A percentile compares a stretch with the other conserved stretches of the same genome.
Conservation (phyloP, 1,140 invertebrate genomes). For the Rhopalosiphum padi region DNA sequence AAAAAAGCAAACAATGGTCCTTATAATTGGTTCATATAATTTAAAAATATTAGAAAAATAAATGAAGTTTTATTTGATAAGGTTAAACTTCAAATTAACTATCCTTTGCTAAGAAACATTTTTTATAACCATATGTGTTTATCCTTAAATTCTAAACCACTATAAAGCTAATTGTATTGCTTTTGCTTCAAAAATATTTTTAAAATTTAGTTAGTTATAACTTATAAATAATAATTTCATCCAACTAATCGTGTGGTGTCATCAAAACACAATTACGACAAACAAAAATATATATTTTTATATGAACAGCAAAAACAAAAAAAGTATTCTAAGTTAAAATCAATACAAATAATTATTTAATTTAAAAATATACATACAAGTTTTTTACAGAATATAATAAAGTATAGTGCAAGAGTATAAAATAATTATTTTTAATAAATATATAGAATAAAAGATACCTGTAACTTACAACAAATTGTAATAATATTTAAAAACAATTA, state of each 20-base stretch:
- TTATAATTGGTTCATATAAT: background rate
- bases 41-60: background rate
- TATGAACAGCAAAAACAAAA: background rate
- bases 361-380: constrained; percentile 12
- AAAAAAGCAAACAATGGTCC: too few relatives aligned
- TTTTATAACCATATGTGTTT: too few relatives aligned
- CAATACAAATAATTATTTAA: background rate
- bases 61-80: background rate
- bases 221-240: background rate
- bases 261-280: background rate
- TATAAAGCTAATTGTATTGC: too few relatives aligned
- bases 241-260: too few relatives aligned
- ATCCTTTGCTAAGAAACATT: too few relatives aligned
- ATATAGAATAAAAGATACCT: background rate
- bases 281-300: background rate
- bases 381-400: background rate
- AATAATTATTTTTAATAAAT: constrained; percentile 32
- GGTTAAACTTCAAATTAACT: background rate
- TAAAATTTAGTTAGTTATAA: background rate
- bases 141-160: background rate
- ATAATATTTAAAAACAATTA: background rate
- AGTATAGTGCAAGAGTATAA: background rate
- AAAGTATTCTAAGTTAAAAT: background rate
- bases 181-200: background rate
- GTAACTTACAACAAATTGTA: background rate